phyloP scores from a whole-genome alignment of 2,888 invertebrate species.

The Philereme vetulata region DNA sequence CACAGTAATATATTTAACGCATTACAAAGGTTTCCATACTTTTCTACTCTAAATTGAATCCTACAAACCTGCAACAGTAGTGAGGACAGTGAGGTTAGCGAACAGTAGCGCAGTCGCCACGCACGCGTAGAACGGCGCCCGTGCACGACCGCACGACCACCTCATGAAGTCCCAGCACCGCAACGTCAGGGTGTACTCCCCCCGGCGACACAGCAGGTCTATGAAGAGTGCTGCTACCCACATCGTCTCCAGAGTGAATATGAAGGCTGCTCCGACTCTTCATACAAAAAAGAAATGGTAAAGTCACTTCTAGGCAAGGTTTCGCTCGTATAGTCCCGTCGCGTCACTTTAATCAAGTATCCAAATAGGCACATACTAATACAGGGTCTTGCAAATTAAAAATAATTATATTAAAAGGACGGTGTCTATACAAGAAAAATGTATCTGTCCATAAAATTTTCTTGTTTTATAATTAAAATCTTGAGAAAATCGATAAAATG shows the following conservation, averaged over 20 bases:
- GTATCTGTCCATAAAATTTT: too few species aligned
- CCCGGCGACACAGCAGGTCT: constrained; percentile 72
- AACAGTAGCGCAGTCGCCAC: constrained; percentile 74
- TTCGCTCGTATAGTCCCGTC: too few species aligned
- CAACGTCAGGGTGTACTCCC: constrained; percentile 71
- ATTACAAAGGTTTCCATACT: too few species aligned
- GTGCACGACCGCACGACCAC: constrained; percentile 75
- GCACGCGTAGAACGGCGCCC: constrained; percentile 77
- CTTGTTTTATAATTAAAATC: too few species aligned
- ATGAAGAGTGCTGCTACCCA: constrained; percentile 77
- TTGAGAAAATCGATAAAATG: too few species aligned
- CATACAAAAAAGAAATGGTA: neutral
- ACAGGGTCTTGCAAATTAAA: too few species aligned
- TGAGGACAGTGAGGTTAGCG: constrained; percentile 67
- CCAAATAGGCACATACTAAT: too few species aligned
- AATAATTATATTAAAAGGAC: too few species aligned
- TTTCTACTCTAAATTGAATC: too few species aligned
- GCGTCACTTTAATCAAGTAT: too few species aligned
- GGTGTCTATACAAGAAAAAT: too few species aligned
- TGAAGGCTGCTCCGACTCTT: constrained; percentile 68
- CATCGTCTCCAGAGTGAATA: constrained; percentile 77
- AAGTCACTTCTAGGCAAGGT: neutral
- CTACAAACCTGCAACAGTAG: constrained; percentile 65
- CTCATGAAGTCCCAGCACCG: constrained; percentile 78
- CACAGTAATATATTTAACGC: too few species aligned